Base-by-base conservation (phyloP, 2,888 invertebrate genomes). In the Neria commutata region DNA sequence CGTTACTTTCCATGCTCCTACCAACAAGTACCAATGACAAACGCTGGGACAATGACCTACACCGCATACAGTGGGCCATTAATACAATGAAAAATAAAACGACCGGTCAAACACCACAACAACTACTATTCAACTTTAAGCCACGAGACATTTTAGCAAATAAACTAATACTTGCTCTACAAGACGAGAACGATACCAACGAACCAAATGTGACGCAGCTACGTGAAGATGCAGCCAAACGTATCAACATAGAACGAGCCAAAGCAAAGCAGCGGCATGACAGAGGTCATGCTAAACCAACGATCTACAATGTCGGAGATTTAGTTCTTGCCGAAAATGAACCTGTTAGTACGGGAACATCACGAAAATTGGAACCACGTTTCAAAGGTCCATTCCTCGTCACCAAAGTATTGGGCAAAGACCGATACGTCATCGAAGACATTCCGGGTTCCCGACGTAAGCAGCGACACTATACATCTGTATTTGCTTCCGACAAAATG, bases 391-490 rank as follows among this genome's bases (percentile, higher is more conserved):
- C 61, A 0, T 60, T 60, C 26, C 3, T 59, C 4, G 10, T 55
- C 8, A 40, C 11, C 25, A 51, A 55, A 8, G 37, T 42, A 3
- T 26, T 58, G 40, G 37, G 23, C 4, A 50, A 61, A 1, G 47
- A 61, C n/a, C n/a, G n/a, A 3, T 64, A 66, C 23, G 25, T 65
- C 1, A n/a, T 64, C 1, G 63, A 63, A 56, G 62, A 66, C 48
- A 61, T 61, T 1, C 57, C 55, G 6, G 61, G 65, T 16, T 46
- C 62, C 40, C 47, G 51, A 5, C 34, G 61, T 1, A 54, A 37
- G n/a, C 37, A 49, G 6, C 29, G 59, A 14, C 61, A 62, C 19
- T 65, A 57, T 48, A 24, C 34, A 10, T 61, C 64, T 16, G 56
- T 64, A 10, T 61, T 46, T 24, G 16, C 50, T 3, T 63, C 63